Base-by-base conservation (phyloP, 2,797 vertebrate species). In the Champsocephalus gunnari region DNA sequence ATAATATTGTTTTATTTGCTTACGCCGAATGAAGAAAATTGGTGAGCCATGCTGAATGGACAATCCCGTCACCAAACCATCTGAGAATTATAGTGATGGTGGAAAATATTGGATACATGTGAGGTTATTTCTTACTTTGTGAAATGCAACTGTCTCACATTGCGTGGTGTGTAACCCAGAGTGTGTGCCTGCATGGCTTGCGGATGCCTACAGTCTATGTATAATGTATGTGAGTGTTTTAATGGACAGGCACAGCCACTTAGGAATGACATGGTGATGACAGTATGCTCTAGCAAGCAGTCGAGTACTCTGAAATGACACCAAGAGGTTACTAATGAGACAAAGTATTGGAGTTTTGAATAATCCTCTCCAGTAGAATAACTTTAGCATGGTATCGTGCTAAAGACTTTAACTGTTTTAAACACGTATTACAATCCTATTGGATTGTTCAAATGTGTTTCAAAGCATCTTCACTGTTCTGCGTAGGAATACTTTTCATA, bases 261-360 rank as follows among this genome's bases (percentile, higher is more conserved):
- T 80, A 76, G 49, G 60, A 65, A 60, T 77, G 55, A 87, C 89
- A 87, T 73, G 77, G 66, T 64, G 61, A 71, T 85, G 83, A 80
- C 72, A 74, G 65, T 67, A 77, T 78, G 82, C 72, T 85, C 71
- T 54, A 57, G 62, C 65, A 82, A 74, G 69, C 81, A 77, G 64
- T 73, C 71, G 73, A 84, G 73, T 64, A 66, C 77, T 62, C 54
- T 64, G 50, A 80, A 68, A 83, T 73, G 73, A 85, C 84, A 85
- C 58, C 4, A 14, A 81, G 77, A 73, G 80, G 85, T 88, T 82
- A 82, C 72, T 83, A 79, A 87, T 90, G 74, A 80, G 78, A 51
- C 49, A 1, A 49, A 74, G 44, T 41, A 41, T 43, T 73, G 43
- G 49, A 60, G 65, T 79, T 81, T 74, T 19, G 6, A 79, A 65